Evolutionary conservation across 1,140 invertebrate species (phyloP).

Genomic region (Orussus abietinus): DNA sequence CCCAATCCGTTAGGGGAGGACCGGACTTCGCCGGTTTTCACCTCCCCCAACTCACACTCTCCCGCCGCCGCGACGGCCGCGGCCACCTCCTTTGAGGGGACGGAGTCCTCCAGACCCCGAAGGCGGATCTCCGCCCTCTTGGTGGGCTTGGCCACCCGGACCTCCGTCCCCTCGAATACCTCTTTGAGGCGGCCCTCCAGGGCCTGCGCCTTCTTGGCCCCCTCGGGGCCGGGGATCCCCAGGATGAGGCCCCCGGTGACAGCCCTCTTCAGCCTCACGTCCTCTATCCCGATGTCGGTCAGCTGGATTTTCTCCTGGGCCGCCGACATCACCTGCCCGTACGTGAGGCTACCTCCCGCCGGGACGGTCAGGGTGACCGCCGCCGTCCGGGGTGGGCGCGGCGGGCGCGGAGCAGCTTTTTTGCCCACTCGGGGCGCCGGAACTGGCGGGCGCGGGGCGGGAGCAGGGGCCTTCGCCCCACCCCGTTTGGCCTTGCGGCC

Average conservation of each 20-base stretch:
- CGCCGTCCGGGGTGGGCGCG: not conserved
- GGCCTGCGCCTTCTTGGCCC: not conserved
- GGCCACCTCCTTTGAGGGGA: too few relatives aligned
- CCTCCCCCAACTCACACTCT: too few relatives aligned
- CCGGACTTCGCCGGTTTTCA: too few relatives aligned
- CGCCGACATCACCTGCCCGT: not conserved
- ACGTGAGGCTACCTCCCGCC: not conserved
- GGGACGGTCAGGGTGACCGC: not conserved
- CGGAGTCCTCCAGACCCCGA: too few relatives aligned
- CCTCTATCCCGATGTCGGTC: not conserved
- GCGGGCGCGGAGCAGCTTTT: not conserved
- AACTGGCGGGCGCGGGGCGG: not conserved
- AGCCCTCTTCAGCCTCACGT: not conserved
- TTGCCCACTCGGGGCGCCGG: not conserved
- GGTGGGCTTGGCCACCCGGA: not conserved
- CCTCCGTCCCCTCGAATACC: not conserved
- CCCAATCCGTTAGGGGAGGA: too few relatives aligned
- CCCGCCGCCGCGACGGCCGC: too few relatives aligned
- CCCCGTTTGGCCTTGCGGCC: too few relatives aligned
- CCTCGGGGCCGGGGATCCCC: slow-evolving; percentile 1
- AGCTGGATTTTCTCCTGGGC: not conserved
- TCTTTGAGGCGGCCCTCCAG: not conserved
- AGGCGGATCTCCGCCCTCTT: too few relatives aligned
- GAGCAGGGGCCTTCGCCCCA: not conserved
- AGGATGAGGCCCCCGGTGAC: not conserved